Evolutionary conservation across 64 coral and sea anemone genomes (phyloP).

Genomic region (Porites australiensis): DNA sequence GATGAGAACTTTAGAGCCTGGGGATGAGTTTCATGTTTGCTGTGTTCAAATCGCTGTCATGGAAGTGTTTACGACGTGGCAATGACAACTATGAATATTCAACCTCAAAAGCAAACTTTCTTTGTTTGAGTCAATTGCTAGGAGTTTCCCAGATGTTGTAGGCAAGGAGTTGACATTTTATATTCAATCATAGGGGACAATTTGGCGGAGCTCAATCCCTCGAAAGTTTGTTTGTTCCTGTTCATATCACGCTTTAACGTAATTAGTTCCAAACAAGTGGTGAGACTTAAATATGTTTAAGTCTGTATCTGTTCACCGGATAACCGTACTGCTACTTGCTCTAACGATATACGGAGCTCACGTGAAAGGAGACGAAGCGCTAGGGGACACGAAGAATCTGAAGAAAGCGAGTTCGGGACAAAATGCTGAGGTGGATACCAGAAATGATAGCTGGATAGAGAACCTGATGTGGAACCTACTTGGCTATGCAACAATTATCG

Average conservation of each 20-base stretch:
- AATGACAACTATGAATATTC: constrained; percentile 20
- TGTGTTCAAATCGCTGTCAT: constrained; percentile 26
- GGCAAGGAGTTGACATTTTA: neutral
- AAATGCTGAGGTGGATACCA: neutral
- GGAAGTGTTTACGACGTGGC: constrained; percentile 16
- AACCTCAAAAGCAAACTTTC: neutral
- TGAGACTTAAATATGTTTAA: constrained; percentile 19
- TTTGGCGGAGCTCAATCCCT: neutral
- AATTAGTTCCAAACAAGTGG: neutral
- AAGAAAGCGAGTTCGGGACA: neutral
- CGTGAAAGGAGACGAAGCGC: neutral
- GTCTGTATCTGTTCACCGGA: neutral
- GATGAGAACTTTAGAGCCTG: neutral
- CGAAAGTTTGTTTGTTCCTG: neutral
- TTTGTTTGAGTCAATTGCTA: neutral
- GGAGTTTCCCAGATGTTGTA: neutral
- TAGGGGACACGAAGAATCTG: neutral
- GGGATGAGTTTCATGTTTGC: constrained; percentile 8
- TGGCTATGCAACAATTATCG: constrained; percentile 91
- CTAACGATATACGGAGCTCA: neutral
- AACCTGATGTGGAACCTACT: constrained; percentile 87
- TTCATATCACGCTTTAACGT: neutral
- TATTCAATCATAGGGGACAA: neutral
- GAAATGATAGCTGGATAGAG: constrained; percentile 71
- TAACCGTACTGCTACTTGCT: neutral